Evolutionary conservation across 2,797 vertebrate genomes (phyloP).

Genomic region (Clarias laeviceps): DNA sequence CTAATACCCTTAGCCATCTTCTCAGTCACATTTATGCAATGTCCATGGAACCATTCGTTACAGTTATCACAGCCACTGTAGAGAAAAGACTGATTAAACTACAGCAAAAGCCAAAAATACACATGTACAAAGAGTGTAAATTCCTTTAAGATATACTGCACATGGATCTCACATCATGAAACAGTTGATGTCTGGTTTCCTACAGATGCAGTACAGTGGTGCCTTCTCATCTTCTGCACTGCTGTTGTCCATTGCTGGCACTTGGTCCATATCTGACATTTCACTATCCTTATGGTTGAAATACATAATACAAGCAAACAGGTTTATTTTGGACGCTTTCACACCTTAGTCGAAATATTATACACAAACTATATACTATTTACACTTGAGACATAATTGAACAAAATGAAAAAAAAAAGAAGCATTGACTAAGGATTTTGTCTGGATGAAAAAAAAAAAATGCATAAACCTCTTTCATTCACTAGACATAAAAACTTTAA

Average conservation of each 20-base stretch:
- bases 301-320: neutral
- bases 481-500: neutral
- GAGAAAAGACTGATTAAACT: constrained; percentile 5
- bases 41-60: constrained; percentile 95
- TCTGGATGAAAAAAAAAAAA: neutral
- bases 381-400: neutral
- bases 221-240: constrained; percentile 80
- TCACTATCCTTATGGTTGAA: constrained; percentile 77
- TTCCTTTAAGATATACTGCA: neutral
- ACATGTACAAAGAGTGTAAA: neutral
- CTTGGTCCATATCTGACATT: constrained; percentile 77
- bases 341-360: neutral
- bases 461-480: neutral
- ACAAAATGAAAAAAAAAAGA: neutral
- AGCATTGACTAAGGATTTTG: too few species aligned
- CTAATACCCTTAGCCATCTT: constrained; percentile 92
- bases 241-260: constrained; percentile 72
- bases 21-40: constrained; percentile 92
- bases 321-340: neutral
- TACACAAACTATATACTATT: neutral
- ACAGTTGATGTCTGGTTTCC: constrained; percentile 92
- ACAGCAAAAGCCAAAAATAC: neutral
- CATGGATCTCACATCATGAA: constrained; percentile 89
- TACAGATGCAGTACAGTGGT: constrained; percentile 89
- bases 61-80: constrained; percentile 90